These are phyloP conservation scores for Papilio elwesi DNA, from an alignment of 2,888 invertebrate genomes.

Conservation along the genomic window DNA sequence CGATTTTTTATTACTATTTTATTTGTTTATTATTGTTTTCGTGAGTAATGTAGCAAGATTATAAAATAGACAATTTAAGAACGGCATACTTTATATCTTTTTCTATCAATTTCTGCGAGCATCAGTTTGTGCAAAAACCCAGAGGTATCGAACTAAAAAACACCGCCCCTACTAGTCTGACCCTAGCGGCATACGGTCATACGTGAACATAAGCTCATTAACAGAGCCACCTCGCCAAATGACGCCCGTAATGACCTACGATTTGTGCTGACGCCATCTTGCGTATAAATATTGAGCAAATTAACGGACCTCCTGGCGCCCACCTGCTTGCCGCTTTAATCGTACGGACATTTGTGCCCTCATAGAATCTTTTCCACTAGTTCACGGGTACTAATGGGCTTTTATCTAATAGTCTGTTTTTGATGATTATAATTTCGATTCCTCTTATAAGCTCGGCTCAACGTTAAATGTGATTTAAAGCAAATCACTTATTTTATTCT, in stretches of 20 bases:
- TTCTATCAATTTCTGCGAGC: constrained; percentile 14
- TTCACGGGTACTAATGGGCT: constrained; percentile 29
- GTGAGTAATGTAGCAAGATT: no score
- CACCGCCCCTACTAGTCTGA: constrained; percentile 28
- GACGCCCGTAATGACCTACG: constrained; percentile 69
- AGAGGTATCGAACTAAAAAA: constrained; percentile 20
- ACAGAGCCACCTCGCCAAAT: constrained; percentile 73
- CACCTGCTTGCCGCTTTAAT: constrained; percentile 63
- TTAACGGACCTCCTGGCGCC: constrained; percentile 75
- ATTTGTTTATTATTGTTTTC: no score
- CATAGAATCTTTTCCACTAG: constrained; percentile 47
- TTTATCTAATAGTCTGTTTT: no score
- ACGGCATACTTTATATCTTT: constrained; percentile 1
- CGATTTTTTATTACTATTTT: no score
- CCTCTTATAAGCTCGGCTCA: no score
- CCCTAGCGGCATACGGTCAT: constrained; percentile 33
- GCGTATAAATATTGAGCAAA: constrained; percentile 81
- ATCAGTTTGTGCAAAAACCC: constrained; percentile 14
- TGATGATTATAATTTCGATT: no score
- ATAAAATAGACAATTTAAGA: no score
- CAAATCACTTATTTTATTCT: no score
- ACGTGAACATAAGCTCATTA: constrained; percentile 56
- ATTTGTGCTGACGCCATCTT: constrained; percentile 75
- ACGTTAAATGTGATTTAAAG: no score
- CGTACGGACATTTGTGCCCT: constrained; percentile 62